These are phyloP conservation scores for Maniola hyperantus DNA, from an alignment of 2,888 invertebrate genomes.

Conservation along the genomic window DNA sequence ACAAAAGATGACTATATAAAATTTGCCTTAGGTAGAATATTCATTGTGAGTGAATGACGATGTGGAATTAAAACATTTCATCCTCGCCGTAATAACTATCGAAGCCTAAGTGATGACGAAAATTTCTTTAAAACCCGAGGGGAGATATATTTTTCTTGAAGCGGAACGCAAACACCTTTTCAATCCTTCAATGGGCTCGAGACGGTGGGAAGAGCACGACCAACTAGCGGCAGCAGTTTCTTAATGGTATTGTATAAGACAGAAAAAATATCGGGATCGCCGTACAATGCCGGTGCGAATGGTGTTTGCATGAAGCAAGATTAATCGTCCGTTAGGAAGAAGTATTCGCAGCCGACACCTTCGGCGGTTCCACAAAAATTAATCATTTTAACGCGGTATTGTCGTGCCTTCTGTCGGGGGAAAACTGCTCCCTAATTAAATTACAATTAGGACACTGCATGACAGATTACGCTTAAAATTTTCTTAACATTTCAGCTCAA, in stretches of 20 bases:
- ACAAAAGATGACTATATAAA: slow-evolving; percentile 74
- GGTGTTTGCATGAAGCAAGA: slow-evolving; percentile 74
- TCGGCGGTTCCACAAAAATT: slow-evolving; percentile 71
- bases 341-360: slow-evolving; percentile 62
- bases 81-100: slow-evolving; percentile 76
- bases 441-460: slow-evolving; percentile 75
- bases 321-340: slow-evolving; percentile 72
- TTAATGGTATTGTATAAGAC: slow-evolving; percentile 79
- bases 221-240: slow-evolving; percentile 80
- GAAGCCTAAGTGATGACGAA: slow-evolving; percentile 78
- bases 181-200: slow-evolving; percentile 76
- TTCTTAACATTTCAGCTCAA: slow-evolving; percentile 4
- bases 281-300: slow-evolving; percentile 65
- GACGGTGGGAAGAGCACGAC: slow-evolving; percentile 65
- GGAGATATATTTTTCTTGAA: slow-evolving; percentile 77
- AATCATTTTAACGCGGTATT: slow-evolving; percentile 81
- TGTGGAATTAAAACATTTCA: slow-evolving; percentile 79
- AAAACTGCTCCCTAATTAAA: slow-evolving; percentile 77
- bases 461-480: slow-evolving; percentile 62
- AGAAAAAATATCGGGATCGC: slow-evolving; percentile 77
- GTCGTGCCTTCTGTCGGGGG: slow-evolving; percentile 72
- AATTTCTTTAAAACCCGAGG: slow-evolving; percentile 70
- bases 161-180: slow-evolving; percentile 81
- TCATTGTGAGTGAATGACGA: slow-evolving; percentile 77
- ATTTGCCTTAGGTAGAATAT: slow-evolving; percentile 58